A percentile compares a stretch with the other conserved stretches of the same genome.
Evolutionary conservation across 2,888 invertebrate species (phyloP).

Genomic region (Ceriagrion tenellum): DNA sequence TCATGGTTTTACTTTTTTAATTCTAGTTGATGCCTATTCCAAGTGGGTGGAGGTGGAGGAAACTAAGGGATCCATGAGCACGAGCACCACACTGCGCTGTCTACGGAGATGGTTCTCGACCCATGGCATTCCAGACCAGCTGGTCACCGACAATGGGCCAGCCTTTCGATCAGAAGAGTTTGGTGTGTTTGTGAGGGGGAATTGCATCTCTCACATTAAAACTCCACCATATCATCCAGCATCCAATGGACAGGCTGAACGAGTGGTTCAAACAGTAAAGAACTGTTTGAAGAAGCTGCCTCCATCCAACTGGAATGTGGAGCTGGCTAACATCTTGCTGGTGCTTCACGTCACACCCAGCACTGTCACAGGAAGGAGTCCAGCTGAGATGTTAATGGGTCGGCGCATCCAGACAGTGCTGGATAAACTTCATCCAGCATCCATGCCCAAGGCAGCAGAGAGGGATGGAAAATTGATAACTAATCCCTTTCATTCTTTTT

Average conservation of each 20-base stretch:
- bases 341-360: constrained; percentile 71
- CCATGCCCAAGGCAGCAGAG: not conserved
- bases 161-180: not conserved
- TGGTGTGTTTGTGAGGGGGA: not conserved
- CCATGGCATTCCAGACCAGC: constrained; percentile 71
- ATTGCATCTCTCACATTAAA: constrained; percentile 20
- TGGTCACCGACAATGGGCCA: constrained; percentile 73
- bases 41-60: constrained; percentile 71
- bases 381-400: constrained; percentile 70
- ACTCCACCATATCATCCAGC: constrained; percentile 71
- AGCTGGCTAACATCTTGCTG: constrained; percentile 70
- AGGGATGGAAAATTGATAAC: not conserved
- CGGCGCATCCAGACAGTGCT: constrained; percentile 53
- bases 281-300: constrained; percentile 70
- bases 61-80: not conserved
- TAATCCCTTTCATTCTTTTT: too few species aligned
- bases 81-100: not conserved
- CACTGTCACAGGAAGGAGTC: constrained; percentile 70
- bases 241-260: too few species aligned
- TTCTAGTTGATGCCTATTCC: constrained; percentile 72
- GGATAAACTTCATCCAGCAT: constrained; percentile 14
- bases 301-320: constrained; percentile 69
- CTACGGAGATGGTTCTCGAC: constrained; percentile 69
- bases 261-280: constrained; percentile 73
- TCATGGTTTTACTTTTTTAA: constrained; percentile 71